Evolutionary conservation across 2,888 invertebrate genomes (phyloP), one percentile per base, ranked within the genome.

Genomic region (Oscheius sp.): DNA sequence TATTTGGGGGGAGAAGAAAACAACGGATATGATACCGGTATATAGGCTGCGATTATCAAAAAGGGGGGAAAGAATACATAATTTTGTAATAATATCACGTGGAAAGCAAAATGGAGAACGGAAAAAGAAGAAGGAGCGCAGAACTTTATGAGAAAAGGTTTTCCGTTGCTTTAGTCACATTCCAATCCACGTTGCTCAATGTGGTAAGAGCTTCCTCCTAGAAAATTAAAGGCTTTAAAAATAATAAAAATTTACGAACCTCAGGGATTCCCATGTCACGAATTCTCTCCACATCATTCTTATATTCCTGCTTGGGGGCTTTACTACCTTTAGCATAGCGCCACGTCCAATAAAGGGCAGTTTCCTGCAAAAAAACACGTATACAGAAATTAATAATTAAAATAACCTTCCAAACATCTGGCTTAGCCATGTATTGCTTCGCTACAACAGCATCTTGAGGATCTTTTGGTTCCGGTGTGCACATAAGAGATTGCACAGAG

Each of bases 331-430:
- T 94, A 21, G 97, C 99, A 90, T 96, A 98, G 18, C 93, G 92
- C 89, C 93, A 93, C 74, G 97, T 94, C 99, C 99, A 99, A 91
- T 96, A 95, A 88, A 92, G 92, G 35, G 99, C 99, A 27, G 99
- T 99, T 87, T 93, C 91, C 84, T 81, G 18, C 25, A 59, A 46
- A n/a, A n/a, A n/a, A n/a, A n/a, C n/a, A n/a, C n/a, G n/a, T n/a
- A 12, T 55, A n/a, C 7, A 35, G 9, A 29, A 59, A 29, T 1
- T n/a, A 21, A 61, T 2, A 41, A 41, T 18, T 46, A 23, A 13
- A 18, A n/a, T n/a, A 29, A 85, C 83, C 72, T 92, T 92, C 90
- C 96, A 99, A 89, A 97, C 92, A 80, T 93, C 92, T 75, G 92
- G 92, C 88, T 94, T 93, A 85, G 95, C 94, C 91, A 95, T 95